phyloP scores from a whole-genome alignment of 2,888 invertebrate genomes.

The Ornithoptera alexandrae region DNA sequence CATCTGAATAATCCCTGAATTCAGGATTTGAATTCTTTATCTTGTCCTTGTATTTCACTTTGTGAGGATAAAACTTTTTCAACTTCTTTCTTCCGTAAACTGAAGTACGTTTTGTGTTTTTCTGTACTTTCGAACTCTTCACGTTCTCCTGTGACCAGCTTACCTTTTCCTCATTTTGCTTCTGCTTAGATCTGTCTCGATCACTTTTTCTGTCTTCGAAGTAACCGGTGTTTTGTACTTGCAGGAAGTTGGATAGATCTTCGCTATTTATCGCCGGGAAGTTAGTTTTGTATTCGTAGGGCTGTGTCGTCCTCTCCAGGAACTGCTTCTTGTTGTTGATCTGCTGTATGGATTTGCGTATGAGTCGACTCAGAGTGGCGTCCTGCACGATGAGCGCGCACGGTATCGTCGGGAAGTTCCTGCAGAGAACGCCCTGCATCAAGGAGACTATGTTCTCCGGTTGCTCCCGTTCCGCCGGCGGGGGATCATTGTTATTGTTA shows the following conservation, averaged over 20 bases:
- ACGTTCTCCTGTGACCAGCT: constrained; percentile 35
- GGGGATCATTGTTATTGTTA: constrained; percentile 45
- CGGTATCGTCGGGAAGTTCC: constrained; percentile 64
- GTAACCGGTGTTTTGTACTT: constrained; percentile 45
- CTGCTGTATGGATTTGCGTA: constrained; percentile 62
- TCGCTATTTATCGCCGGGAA: constrained; percentile 61
- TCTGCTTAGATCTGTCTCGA: constrained; percentile 35
- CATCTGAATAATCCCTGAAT: constrained; percentile 52
- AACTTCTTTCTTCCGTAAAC: constrained; percentile 58
- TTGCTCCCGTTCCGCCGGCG: constrained; percentile 30
- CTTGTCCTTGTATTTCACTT: constrained; percentile 66
- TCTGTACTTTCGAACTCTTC: constrained; percentile 36
- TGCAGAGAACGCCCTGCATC: constrained; percentile 68
- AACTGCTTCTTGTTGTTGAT: constrained; percentile 55
- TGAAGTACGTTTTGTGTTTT: constrained; percentile 40
- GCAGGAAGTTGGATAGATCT: constrained; percentile 56
- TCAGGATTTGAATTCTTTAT: constrained; percentile 37
- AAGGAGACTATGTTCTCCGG: constrained; percentile 44
- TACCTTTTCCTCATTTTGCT: constrained; percentile 27
- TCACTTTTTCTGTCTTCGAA: constrained; percentile 30
- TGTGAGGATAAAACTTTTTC: constrained; percentile 68
- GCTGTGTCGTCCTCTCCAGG: constrained; percentile 47
- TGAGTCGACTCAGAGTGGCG: constrained; percentile 50
- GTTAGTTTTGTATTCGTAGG: constrained; percentile 45
- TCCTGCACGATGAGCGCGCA: constrained; percentile 62